A percentile compares a stretch with the other conserved stretches of the same genome.
These are phyloP conservation scores for Syrista parreyssii DNA, from an alignment of 2,888 invertebrate species.

Conservation along the genomic window DNA sequence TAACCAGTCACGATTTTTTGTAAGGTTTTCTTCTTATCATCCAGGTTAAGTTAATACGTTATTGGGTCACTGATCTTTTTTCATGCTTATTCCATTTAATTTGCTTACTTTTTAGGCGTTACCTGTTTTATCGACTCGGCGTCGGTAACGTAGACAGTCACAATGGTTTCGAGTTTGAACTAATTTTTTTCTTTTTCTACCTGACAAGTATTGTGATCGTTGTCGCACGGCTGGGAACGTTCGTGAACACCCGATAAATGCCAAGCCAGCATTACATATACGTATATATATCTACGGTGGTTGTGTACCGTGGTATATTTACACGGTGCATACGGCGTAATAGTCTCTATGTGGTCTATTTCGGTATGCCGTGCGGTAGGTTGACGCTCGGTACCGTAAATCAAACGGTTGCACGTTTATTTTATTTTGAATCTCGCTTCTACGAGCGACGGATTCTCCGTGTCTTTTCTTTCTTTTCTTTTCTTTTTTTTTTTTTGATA, in stretches of 20 bases:
- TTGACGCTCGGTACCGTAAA: slow-evolving; percentile 50
- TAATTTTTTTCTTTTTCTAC: slow-evolving; percentile 31
- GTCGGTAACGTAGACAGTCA: not conserved
- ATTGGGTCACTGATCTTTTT: not conserved
- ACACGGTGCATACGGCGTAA: slow-evolving; percentile 20
- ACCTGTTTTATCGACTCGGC: not conserved
- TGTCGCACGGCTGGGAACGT: slow-evolving; percentile 8
- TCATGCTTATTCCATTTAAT: not conserved
- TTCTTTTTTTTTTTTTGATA: not conserved
- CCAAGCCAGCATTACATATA: slow-evolving; percentile 18
- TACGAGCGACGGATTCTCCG: slow-evolving; percentile 37
- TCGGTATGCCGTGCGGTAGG: slow-evolving; percentile 53
- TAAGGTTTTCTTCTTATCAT: not conserved
- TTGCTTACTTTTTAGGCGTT: too few species aligned
- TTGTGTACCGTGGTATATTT: slow-evolving; percentile 23
- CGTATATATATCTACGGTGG: slow-evolving; percentile 19
- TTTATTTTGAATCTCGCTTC: slow-evolving; percentile 39
- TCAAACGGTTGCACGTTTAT: slow-evolving; percentile 55
- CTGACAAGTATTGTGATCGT: not conserved
- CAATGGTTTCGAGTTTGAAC: not conserved
- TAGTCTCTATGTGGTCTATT: slow-evolving; percentile 49
- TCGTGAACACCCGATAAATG: slow-evolving; percentile 19
- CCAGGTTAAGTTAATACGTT: not conserved
- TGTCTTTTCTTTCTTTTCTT: slow-evolving; percentile 15
- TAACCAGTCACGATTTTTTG: not conserved